These are phyloP conservation scores for Trichomycterus rosablanca DNA, from an alignment of 2,113 vertebrate genomes.

Conservation along the genomic window DNA sequence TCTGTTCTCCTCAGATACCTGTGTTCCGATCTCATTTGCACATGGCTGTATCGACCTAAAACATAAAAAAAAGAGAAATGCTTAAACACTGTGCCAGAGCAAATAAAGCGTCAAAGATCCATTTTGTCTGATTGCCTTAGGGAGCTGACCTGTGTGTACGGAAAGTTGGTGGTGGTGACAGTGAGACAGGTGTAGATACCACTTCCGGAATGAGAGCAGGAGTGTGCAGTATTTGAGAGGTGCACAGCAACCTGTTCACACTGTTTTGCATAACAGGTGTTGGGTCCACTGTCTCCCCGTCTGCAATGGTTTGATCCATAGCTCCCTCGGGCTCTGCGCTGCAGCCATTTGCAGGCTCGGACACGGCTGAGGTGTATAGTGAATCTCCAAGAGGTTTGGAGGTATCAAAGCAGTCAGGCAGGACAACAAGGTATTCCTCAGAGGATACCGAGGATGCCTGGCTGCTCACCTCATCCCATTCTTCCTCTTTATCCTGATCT, in stretches of 20 bases:
- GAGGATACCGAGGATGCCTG: constrained; percentile 85
- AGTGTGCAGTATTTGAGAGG: constrained; percentile 73
- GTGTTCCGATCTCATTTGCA: constrained; percentile 24
- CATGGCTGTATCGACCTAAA: constrained; percentile 32
- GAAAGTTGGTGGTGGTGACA: constrained; percentile 53
- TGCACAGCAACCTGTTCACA: constrained; percentile 64
- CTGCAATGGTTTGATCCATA: constrained; percentile 32
- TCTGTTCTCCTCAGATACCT: constrained; percentile 18
- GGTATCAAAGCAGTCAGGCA: constrained; percentile 95
- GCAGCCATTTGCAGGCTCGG: constrained; percentile 68
- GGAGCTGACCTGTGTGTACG: constrained; percentile 64
- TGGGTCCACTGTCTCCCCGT: constrained; percentile 31
- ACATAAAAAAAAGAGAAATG: background rate
- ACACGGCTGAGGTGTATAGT: constrained; percentile 89
- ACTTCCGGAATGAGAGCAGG: constrained; percentile 68
- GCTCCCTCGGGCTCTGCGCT: constrained; percentile 25
- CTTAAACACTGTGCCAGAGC: background rate
- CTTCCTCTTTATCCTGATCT: constrained; percentile 51
- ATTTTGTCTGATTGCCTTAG: background rate
- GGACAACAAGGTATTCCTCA: constrained; percentile 91
- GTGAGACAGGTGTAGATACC: constrained; percentile 43
- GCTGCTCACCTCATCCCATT: constrained; percentile 87
- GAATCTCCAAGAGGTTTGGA: constrained; percentile 88
- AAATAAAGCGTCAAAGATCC: background rate
- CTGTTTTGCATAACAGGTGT: constrained; percentile 45